These are phyloP conservation scores for Noturus placidus DNA, from an alignment of 2,113 vertebrate genomes.

Conservation along the genomic window DNA sequence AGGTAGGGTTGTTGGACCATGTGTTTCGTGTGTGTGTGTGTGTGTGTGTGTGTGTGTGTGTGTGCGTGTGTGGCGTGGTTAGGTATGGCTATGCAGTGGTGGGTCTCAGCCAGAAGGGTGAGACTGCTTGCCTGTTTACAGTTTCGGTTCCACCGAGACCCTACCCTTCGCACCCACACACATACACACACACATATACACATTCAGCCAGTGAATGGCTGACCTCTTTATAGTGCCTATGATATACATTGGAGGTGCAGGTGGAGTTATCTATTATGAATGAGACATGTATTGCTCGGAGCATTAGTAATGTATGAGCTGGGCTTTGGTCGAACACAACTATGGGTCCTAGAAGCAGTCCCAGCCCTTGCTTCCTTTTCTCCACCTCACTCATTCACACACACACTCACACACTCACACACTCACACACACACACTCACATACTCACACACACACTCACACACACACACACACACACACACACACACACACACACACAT, in stretches of 20 bases:
- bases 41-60: background rate
- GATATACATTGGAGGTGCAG: slow-evolving; percentile 66
- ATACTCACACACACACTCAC: slow-evolving; percentile 47
- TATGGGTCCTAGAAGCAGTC: slow-evolving; percentile 54
- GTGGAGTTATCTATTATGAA: slow-evolving; percentile 72
- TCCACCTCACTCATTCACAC: slow-evolving; percentile 15
- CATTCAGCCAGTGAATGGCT: slow-evolving; percentile 54
- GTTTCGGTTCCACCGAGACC: slow-evolving; percentile 1
- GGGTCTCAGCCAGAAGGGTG: slow-evolving; percentile 28
- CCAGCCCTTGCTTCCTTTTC: slow-evolving; percentile 41
- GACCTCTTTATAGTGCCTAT: slow-evolving; percentile 66
- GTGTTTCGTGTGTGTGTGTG: background rate
- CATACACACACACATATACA: slow-evolving; percentile 10
- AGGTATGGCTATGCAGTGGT: slow-evolving; percentile 24
- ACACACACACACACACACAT: slow-evolving; percentile 46
- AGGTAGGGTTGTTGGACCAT: slow-evolving; percentile 8
- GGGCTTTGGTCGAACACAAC: slow-evolving; percentile 57
- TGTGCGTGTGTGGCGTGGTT: slow-evolving; percentile 17
- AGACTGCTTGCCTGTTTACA: slow-evolving; percentile 52
- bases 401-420: slow-evolving; percentile 43
- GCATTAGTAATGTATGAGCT: slow-evolving; percentile 70
- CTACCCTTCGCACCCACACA: background rate
- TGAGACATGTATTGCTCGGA: slow-evolving; percentile 67
- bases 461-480: slow-evolving; percentile 44
- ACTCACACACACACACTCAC: slow-evolving; percentile 45